These are phyloP conservation scores for Archocentrus centrarchus DNA, from an alignment of 2,113 vertebrate species.

Conservation along the genomic window DNA sequence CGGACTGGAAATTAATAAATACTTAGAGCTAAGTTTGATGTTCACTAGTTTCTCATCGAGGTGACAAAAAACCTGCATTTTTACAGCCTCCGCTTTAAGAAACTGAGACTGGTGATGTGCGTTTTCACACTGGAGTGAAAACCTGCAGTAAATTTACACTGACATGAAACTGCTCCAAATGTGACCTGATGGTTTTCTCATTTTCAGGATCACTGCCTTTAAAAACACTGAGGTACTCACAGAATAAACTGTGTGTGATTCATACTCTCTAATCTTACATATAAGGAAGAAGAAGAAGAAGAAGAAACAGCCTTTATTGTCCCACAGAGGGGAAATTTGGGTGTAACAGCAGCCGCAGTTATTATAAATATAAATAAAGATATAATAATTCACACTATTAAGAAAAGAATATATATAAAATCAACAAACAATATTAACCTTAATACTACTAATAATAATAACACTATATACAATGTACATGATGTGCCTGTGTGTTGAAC, in stretches of 20 bases:
- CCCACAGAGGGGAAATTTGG: too few relatives aligned
- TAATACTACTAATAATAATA: too few relatives aligned
- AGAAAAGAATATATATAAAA: too few relatives aligned
- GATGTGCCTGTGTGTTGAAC: too few relatives aligned
- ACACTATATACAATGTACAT: too few relatives aligned
- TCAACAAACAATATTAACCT: too few relatives aligned
- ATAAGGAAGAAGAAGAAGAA: too few relatives aligned
- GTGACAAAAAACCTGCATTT: conserved; percentile 15
- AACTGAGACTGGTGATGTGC: conserved; percentile 10
- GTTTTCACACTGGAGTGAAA: conserved; percentile 20
- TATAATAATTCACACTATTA: too few relatives aligned
- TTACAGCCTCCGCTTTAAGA: not conserved
- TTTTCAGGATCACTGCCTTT: not conserved
- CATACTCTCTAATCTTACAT: not conserved
- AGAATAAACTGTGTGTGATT: not conserved
- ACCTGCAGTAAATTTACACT: conserved; percentile 3
- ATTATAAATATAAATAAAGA: too few relatives aligned
- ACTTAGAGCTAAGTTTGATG: conserved; percentile 1
- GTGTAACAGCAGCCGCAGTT: too few relatives aligned
- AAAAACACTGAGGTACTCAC: not conserved
- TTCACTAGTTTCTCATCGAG: conserved; percentile 44
- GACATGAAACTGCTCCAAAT: conserved; percentile 5
- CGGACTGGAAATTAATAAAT: not conserved
- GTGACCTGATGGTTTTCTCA: not conserved
- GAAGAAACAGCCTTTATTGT: too few relatives aligned